Evolutionary conservation across 2,797 vertebrate genomes (phyloP).

Genomic region (Mus caroli): DNA sequence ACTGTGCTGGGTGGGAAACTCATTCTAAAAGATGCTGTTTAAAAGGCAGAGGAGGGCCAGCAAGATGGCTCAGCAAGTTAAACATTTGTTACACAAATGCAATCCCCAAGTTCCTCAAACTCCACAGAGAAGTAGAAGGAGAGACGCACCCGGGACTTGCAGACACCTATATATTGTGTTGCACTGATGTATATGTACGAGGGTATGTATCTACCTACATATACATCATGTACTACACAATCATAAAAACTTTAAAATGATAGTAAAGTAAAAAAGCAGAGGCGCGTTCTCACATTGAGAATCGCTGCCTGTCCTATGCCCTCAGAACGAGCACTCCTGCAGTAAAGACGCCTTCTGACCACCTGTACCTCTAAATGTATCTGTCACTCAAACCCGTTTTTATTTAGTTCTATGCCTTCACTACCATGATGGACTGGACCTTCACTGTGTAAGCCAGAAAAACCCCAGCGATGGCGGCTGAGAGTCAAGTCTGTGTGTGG

Average conservation of each 20-base stretch:
- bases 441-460: not conserved
- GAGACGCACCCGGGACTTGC: not conserved
- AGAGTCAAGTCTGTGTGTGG: not conserved
- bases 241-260: not conserved
- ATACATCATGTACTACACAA: not conserved
- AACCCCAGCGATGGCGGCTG: not conserved
- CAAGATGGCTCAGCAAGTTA: not conserved
- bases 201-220: not conserved
- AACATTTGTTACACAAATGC: not conserved
- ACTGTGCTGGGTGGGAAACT: not conserved
- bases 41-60: not conserved
- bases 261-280: not conserved
- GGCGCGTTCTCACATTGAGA: not conserved
- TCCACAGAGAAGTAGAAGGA: not conserved
- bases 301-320: not conserved
- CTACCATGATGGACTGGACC: rapidly evolving
- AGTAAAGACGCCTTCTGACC: not conserved
- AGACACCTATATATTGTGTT: not conserved
- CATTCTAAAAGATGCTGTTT: too few species aligned
- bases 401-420: not conserved
- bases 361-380: not conserved
- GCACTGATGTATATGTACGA: not conserved
- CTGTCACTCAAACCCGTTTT: not conserved
- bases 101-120: not conserved
- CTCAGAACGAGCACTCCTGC: not conserved